Percentiles rank a stretch among this genome's conserved stretches.
phyloP scores from a whole-genome alignment of 1,140 invertebrate species.

The Drosophila littoralis region DNA sequence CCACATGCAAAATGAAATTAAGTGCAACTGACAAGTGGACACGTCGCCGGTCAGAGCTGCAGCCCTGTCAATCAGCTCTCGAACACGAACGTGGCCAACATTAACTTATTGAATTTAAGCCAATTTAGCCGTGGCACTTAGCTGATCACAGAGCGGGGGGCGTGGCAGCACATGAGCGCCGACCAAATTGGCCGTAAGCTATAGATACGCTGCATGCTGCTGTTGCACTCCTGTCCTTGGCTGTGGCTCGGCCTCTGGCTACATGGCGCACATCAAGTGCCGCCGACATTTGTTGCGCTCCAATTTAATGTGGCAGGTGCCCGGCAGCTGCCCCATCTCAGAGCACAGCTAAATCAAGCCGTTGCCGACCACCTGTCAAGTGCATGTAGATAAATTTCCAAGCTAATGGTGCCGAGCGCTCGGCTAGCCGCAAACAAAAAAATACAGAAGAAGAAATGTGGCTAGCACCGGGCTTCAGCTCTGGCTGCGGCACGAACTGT shows the following conservation, averaged over 20 bases:
- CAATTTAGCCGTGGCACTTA: slow-evolving; percentile 67
- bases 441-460: slow-evolving; percentile 23
- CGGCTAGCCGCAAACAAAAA: slow-evolving; percentile 49
- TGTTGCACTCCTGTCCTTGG: slow-evolving; percentile 9
- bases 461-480: slow-evolving; percentile 3
- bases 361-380: slow-evolving; percentile 69
- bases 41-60: slow-evolving; percentile 6
- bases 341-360: slow-evolving; percentile 66
- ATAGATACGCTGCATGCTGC: slow-evolving; percentile 30
- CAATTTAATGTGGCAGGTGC: slow-evolving; percentile 70
- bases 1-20: slow-evolving; percentile 67
- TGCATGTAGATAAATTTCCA: slow-evolving; percentile 78
- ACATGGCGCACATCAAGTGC: slow-evolving; percentile 54
- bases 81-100: slow-evolving; percentile 31
- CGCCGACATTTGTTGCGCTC: slow-evolving; percentile 47
- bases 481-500: neutral
- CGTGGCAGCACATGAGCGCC: too few relatives aligned
- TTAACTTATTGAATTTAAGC: slow-evolving; percentile 82
- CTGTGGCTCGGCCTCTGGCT: too few relatives aligned
- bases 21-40: slow-evolving; percentile 34
- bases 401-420: slow-evolving; percentile 71
- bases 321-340: slow-evolving; percentile 12
- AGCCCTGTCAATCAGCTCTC: slow-evolving; percentile 49
- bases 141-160: slow-evolving; percentile 27
- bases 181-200: slow-evolving; percentile 64